phyloP scores from a whole-genome alignment of 2,113 vertebrate species.

The Corythaeola cristata region DNA sequence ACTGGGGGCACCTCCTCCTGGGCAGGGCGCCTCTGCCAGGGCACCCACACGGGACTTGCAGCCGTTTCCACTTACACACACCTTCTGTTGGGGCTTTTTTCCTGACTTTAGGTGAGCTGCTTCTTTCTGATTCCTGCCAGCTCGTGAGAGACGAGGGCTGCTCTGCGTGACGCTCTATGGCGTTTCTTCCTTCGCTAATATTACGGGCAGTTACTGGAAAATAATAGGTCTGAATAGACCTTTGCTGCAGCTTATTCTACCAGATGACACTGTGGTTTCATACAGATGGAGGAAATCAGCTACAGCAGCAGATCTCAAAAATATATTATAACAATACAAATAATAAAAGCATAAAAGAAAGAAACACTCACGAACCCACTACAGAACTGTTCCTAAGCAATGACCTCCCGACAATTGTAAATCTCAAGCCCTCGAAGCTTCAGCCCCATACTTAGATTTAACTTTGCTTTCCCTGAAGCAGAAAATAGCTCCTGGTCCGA shows the following conservation, averaged over 20 bases:
- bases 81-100: not conserved
- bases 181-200: not conserved
- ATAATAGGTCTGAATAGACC: not conserved
- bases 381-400: not conserved
- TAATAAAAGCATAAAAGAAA: not conserved
- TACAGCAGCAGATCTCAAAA: not conserved
- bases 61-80: not conserved
- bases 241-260: not conserved
- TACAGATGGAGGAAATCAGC: not conserved
- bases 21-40: not conserved
- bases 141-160: not conserved
- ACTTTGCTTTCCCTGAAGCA: not conserved
- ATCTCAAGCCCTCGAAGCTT: not conserved
- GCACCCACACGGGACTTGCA: not conserved
- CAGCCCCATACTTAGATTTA: accelerated
- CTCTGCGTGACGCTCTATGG: not conserved
- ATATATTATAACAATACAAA: not conserved
- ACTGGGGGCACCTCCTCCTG: not conserved
- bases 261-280: not conserved
- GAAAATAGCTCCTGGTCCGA: not conserved
- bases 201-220: not conserved
- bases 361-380: not conserved
- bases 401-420: accelerated
- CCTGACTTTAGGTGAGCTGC: not conserved
- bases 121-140: conserved; percentile 1